Conservation (phyloP, 2,888 invertebrate genomes). For the Caenorhabditis imperialis region DNA sequence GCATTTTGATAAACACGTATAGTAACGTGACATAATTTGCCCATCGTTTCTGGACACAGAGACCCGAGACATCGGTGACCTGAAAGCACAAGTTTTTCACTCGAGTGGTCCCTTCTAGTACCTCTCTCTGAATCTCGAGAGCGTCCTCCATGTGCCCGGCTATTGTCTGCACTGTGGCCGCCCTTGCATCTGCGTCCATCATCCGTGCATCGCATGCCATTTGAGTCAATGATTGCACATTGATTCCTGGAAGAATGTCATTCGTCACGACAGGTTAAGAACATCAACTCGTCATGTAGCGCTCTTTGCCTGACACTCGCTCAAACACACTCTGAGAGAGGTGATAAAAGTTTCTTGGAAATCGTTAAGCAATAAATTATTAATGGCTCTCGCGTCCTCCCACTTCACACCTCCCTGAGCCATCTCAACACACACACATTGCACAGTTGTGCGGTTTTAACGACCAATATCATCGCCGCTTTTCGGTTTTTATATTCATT, state of each 20-base stretch:
- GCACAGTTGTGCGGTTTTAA: constrained; percentile 52
- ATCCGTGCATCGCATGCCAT: constrained; percentile 79
- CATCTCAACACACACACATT: constrained; percentile 35
- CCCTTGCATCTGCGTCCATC: constrained; percentile 78
- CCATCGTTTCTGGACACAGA: constrained; percentile 78
- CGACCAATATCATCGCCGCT: constrained; percentile 44
- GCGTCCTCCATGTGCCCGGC: constrained; percentile 79
- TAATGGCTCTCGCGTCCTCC: constrained; percentile 47
- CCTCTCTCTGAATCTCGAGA: constrained; percentile 78
- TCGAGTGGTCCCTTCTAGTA: constrained; percentile 19
- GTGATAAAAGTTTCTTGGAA: constrained; percentile 53
- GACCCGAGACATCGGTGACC: constrained; percentile 77
- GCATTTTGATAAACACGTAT: constrained; percentile 78
- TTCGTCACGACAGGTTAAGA: constrained; percentile 14
- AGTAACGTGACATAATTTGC: constrained; percentile 78
- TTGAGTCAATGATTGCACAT: constrained; percentile 79
- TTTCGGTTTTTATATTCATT: constrained; percentile 2
- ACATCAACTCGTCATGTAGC: constrained; percentile 3
- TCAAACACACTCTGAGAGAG: constrained; percentile 34
- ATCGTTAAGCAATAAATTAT: constrained; percentile 50
- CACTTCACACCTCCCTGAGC: constrained; percentile 44
- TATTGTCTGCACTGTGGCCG: constrained; percentile 78
- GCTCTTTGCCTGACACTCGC: constrained; percentile 7
- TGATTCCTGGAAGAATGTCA: constrained; percentile 78
- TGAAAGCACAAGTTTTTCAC: constrained; percentile 38